Conservation (phyloP, 2,113 vertebrate genomes). For the Noturus placidus region DNA sequence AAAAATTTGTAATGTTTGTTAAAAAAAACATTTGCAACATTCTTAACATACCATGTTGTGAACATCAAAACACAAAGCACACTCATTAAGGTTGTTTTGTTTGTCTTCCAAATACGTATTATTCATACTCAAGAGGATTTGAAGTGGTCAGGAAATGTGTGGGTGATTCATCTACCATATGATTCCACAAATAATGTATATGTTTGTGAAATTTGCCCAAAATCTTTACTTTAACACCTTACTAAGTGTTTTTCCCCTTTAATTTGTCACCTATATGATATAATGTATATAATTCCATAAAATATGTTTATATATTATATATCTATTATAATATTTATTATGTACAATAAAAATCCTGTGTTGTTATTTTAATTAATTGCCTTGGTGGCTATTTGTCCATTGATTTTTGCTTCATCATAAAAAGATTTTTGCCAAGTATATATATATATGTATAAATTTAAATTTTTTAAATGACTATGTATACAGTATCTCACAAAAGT, state of each 20-base stretch:
- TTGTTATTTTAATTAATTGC: neutral
- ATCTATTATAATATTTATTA: neutral
- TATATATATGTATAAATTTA: no score
- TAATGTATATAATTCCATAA: neutral
- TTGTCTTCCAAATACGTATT: no score
- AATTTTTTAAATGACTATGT: no score
- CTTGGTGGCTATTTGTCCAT: neutral
- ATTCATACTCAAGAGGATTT: no score
- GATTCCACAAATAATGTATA: neutral
- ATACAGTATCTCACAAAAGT: no score
- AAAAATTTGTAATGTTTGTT: no score
- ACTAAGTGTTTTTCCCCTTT: neutral
- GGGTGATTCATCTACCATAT: neutral
- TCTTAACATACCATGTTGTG: no score
- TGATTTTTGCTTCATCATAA: neutral
- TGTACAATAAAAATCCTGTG: neutral
- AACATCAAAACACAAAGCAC: no score
- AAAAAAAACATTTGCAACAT: no score
- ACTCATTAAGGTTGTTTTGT: no score
- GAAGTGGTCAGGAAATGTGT: neutral
- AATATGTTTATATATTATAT: neutral
- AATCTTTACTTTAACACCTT: neutral
- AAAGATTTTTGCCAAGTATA: neutral
- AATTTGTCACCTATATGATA: neutral
- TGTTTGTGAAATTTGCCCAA: neutral